Base-by-base conservation (phyloP, 2,797 vertebrate genomes). In the Acrossocheilus fasciatus region DNA sequence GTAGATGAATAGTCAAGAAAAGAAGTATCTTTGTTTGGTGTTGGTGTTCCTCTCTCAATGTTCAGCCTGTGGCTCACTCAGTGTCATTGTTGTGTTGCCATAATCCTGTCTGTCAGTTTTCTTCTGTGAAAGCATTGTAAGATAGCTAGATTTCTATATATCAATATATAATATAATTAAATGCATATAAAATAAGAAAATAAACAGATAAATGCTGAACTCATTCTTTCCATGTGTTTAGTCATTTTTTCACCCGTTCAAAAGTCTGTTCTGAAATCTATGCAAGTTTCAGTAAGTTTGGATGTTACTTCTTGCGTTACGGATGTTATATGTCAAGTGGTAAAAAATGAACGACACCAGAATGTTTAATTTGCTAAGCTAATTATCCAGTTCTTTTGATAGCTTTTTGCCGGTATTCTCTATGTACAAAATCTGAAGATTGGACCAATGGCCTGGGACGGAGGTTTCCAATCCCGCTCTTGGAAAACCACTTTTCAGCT, bases 141-240 rank as follows among this genome's bases (percentile, higher is more conserved):
- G 84, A 89, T 89, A 87, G 43, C 39, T 90, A 90, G 70, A 91
- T 91, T 86, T 91, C 30, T 89, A 86, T 90, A 83, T 87, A 92
- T 88, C 91, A 89, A 93, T 87, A 91, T 89, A 87, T 66, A 87
- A 89, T 93, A 94, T 94, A 94, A 87, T 92, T 93, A 81, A 23
- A 54, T 93, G 92, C 92, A 89, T 94, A 93, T 92, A 94, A 92
- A 91, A 86, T 88, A 86, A 34, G 64, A 83, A 43, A 74, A 82
- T 73, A 89, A 86, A 79, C 4, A 20, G 43, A 68, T 77, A 87
- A 69, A 80, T 59, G 26, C 81, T 79, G 9, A 84, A 64, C 17
- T 73, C 41, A 45, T 77, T 30, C 9, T 64, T 36, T 36, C 69
- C 3, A 11, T 74, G 68, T 43, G 20, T 89, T 70, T 11, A 23